Evolutionary conservation across 2,113 vertebrate species (phyloP), one percentile per base, ranked within the genome.

Genomic region (Cichladusa arquata): DNA sequence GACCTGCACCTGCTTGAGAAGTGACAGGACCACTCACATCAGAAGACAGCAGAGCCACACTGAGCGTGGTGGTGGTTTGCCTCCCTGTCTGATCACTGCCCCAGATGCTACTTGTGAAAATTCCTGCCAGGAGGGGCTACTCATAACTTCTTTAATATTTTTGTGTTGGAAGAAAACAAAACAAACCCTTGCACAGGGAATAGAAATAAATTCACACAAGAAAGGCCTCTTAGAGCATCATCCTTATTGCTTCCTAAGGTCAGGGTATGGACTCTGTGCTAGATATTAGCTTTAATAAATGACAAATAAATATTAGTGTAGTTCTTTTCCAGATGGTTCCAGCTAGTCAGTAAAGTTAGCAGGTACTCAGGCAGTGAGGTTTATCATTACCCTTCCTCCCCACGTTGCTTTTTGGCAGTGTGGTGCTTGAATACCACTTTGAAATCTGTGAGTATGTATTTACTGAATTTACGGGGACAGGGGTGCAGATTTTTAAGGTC

Each of bases 1-100:
- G 62, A 82, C 33, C 20, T 85, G 50, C 87, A 95, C 91, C 84
- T 97, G 78, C 95, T 51, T n/a, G 33, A 80, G 74, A 77, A 95
- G 80, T 66, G 66, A 92, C 87, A 85, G 82, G 62, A 80, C 34
- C 1, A 6, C 58, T 95, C 58, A 56, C 73, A 71, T 95, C 86
- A 89, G 81, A 70, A 82, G 23, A 33, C 29, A 38, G 64, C 19
- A 85, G 77, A 71, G 11, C 54, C 0, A 1, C 81, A 36, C 14
- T 45, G 17, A 80, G 16, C 0, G 0, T 60, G 33, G 23, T 42
- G 15, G n/a, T 51, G 40, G 67, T 81, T 44, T 56, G 13, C 42
- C 5, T 26, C 15, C 22, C 33, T 0, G 0, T 62, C 19, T 14
- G 28, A 45, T 64, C 42, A 28, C 54, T 77, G 29, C 22, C 19